These are phyloP conservation scores for Empidonax alnorum DNA, from an alignment of 2,113 vertebrate species.

Conservation along the genomic window DNA sequence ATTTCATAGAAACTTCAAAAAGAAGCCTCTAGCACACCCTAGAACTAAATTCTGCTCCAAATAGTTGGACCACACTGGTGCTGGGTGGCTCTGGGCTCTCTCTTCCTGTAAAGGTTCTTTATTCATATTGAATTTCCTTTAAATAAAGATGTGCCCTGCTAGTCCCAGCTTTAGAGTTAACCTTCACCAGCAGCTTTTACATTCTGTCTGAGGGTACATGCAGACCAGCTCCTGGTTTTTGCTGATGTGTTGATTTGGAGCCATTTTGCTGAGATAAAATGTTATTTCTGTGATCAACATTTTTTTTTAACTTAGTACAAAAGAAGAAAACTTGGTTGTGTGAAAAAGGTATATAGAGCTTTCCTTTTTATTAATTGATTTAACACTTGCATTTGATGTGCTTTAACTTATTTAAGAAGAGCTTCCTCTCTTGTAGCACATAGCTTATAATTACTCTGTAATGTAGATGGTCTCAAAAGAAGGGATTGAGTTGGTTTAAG, in stretches of 20 bases:
- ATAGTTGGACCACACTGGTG: not conserved
- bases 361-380: not conserved
- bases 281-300: not conserved
- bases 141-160: not conserved
- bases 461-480: slow-evolving; percentile 9
- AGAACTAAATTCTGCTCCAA: not conserved
- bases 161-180: not conserved
- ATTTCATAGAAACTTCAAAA: not conserved
- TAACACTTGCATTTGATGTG: not conserved
- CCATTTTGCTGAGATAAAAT: not conserved
- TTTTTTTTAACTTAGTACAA: not conserved
- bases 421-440: not conserved
- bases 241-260: not conserved
- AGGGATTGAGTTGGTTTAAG: not conserved
- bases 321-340: not conserved
- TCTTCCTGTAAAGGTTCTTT: not conserved
- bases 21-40: not conserved
- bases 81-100: not conserved
- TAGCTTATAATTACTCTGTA: not conserved
- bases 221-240: not conserved
- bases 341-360: not conserved
- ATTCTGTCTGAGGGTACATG: not conserved
- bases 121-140: not conserved
- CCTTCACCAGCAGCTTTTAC: not conserved
- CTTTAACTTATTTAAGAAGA: not conserved